Evolutionary conservation across 1,140 invertebrate species (phyloP), one percentile per base, ranked within the genome.

Genomic region (Grapholita molesta): DNA sequence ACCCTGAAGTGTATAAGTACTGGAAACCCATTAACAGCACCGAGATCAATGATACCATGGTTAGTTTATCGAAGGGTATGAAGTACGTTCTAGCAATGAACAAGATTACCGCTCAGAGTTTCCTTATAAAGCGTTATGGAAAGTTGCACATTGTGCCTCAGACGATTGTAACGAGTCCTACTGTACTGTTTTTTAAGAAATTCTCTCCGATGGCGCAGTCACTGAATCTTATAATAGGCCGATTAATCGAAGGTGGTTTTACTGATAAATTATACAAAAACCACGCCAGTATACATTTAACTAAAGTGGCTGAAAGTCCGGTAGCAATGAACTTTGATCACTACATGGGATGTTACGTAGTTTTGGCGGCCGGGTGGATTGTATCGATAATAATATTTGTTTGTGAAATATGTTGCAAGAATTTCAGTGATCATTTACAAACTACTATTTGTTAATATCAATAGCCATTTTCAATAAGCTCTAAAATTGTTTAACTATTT

Each of bases 121-220:
- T 80, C 69, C 70, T 83, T 48, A 76, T 67, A 64, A 66, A 75
- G 35, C 70, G 76, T 2, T 77, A 76, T 11, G 68, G 74, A 42
- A 76, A 72, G 4, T 53, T 86, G 15, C 78, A 84, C 24, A 79
- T 83, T 38, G 67, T 89, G 48, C 75, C 77, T 8, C 64, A 81
- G 68, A 77, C 65, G 68, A 71, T 90, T 11, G 53, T 79, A n/a
- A 74, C 15, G 18, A 81, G 74, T 61, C 85, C 83, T 1, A 71
- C 80, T 0, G 76, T 78, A 6, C 71, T 90, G 79, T 89, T 83
- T 75, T 89, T 88, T 32, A 90, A 90, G 64, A 88, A 85, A 70
- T 88, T 73, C 68, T 90, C 88, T 7, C 83, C 83, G 23, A 69
- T 90, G 4, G 77, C 55, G 2, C 11, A 67, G 11, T 48, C 83